A percentile compares a stretch with the other conserved stretches of the same genome.
These are phyloP conservation scores for Microtus ochrogaster DNA, from an alignment of 2,113 vertebrate genomes.

Conservation along the genomic window DNA sequence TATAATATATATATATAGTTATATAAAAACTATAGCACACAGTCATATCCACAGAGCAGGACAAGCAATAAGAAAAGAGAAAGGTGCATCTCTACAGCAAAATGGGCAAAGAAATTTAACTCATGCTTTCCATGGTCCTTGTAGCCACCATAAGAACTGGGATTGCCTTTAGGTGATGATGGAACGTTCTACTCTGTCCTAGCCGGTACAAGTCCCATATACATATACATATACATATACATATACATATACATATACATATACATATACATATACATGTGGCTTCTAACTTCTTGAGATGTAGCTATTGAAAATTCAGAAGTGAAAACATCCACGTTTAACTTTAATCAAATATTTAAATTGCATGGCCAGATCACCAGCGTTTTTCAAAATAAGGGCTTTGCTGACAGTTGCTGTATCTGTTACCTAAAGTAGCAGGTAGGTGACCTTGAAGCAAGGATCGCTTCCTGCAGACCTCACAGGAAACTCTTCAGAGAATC, in stretches of 20 bases:
- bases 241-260: too few relatives aligned
- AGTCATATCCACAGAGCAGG: background rate
- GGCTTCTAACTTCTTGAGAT: background rate
- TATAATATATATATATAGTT: too few relatives aligned
- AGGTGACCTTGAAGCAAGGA: background rate
- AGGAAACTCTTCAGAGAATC: background rate
- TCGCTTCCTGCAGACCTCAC: conserved; percentile 39
- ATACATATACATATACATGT: background rate
- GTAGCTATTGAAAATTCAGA: background rate
- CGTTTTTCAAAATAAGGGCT: conserved; percentile 34
- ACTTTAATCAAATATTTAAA: conserved; percentile 29
- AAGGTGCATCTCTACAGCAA: background rate
- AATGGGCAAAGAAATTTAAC: background rate
- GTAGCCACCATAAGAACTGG: background rate
- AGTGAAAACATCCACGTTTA: background rate
- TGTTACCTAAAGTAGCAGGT: conserved; percentile 17
- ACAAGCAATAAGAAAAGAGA: conserved; percentile 27
- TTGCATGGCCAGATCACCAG: background rate
- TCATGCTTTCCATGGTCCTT: background rate
- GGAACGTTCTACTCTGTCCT: background rate
- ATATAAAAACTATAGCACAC: background rate
- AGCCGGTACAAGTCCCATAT: background rate
- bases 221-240: too few relatives aligned
- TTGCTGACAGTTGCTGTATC: background rate
- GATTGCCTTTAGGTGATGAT: background rate